phyloP scores from a whole-genome alignment of 2,888 invertebrate genomes.

The Drosophila barbarae region DNA sequence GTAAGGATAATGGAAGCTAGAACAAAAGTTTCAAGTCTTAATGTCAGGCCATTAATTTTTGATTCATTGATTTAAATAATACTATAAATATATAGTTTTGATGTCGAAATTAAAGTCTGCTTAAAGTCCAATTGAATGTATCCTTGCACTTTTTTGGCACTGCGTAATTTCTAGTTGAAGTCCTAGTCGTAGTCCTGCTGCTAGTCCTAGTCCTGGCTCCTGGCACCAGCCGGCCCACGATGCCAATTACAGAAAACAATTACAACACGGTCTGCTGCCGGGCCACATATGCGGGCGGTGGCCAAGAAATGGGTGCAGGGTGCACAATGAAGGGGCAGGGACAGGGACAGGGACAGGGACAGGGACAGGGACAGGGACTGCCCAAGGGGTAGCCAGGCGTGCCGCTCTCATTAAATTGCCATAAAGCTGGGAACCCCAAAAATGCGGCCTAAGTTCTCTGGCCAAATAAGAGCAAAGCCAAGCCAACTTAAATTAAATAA shows the following conservation, averaged over 20 bases:
- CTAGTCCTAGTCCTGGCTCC: conserved; percentile 35
- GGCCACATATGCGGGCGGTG: conserved; percentile 57
- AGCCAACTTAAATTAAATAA: neutral
- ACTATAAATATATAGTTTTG: neutral
- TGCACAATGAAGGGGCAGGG: neutral
- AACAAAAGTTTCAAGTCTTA: neutral
- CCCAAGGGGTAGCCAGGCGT: conserved; percentile 28
- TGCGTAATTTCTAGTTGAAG: conserved; percentile 9
- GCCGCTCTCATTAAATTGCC: conserved; percentile 62
- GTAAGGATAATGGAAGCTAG: neutral
- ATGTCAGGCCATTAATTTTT: neutral
- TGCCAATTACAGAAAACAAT: conserved; percentile 75
- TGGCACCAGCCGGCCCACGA: conserved; percentile 68
- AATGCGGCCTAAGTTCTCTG: conserved; percentile 13
- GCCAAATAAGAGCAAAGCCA: neutral
- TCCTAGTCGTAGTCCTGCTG: conserved; percentile 23
- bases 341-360: neutral
- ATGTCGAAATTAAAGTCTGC: neutral
- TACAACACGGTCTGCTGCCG: conserved; percentile 58
- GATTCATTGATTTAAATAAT: neutral
- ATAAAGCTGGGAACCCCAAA: conserved; percentile 38
- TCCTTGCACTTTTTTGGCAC: neutral
- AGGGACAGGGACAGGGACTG: neutral
- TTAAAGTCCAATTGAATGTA: neutral
- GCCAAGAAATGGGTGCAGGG: conserved; percentile 18